Conservation (phyloP, 2,797 vertebrate species). For the Takifugu rubripes region DNA sequence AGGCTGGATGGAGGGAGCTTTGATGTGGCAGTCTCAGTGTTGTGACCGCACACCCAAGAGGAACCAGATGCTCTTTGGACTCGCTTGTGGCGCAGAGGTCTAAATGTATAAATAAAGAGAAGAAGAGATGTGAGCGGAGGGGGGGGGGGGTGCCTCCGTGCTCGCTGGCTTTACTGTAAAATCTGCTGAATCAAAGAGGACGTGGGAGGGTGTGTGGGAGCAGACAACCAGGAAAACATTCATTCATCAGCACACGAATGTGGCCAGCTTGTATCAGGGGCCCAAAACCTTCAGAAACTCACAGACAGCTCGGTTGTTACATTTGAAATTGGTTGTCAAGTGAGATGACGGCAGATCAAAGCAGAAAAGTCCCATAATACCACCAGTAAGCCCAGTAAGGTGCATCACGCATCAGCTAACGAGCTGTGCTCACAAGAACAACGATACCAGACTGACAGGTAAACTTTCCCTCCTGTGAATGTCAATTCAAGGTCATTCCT, state of each 20-base stretch:
- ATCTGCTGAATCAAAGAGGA: slow-evolving; percentile 1
- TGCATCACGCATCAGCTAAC: no score
- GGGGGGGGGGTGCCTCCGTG: slow-evolving; percentile 27
- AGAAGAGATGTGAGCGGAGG: slow-evolving; percentile 31
- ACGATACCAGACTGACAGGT: no score
- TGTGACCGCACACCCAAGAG: slow-evolving; percentile 71
- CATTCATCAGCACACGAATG: slow-evolving; percentile 9
- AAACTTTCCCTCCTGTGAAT: no score
- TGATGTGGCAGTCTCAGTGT: slow-evolving; percentile 76
- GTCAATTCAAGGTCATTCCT: no score
- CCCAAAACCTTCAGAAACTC: not conserved
- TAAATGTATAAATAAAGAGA: slow-evolving; percentile 2
- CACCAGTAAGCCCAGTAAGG: no score
- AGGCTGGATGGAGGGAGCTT: slow-evolving; percentile 61
- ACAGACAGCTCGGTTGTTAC: not conserved
- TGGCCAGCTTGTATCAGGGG: not conserved
- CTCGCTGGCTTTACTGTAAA: slow-evolving; percentile 52
- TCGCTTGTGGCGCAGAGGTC: slow-evolving; percentile 54
- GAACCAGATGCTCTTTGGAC: slow-evolving; percentile 69
- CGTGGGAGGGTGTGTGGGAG: slow-evolving; percentile 3
- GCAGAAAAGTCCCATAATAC: no score
- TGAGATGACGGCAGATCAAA: no score
- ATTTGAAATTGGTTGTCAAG: not conserved
- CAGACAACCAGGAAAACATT: slow-evolving; percentile 8
- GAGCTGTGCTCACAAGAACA: no score